phyloP scores from a whole-genome alignment of 2,888 invertebrate genomes.

The Clitarchus hookeri region DNA sequence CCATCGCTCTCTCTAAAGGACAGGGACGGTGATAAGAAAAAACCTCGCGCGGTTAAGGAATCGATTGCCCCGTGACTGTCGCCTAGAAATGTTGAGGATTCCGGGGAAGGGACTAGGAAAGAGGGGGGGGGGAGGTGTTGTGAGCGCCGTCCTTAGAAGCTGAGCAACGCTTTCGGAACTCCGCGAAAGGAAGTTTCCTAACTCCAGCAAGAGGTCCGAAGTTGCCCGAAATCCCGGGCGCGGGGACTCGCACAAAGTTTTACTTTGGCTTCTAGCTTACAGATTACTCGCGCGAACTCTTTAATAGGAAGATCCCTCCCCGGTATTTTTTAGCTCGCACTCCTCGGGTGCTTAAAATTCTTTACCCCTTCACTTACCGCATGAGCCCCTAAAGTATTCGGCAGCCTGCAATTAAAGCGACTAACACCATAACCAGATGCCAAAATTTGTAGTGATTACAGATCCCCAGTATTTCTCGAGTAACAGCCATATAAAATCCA shows the following conservation, averaged over 20 bases:
- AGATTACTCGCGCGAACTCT: slow-evolving; percentile 2
- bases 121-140: background rate
- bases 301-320: background rate
- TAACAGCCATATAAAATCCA: no score
- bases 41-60: background rate
- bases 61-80: background rate
- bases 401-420: no score
- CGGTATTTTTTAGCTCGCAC: no score
- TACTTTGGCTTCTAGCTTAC: background rate
- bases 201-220: slow-evolving; percentile 3
- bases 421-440: no score
- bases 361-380: no score
- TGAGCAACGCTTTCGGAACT: background rate
- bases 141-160: background rate
- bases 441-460: no score
- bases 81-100: background rate
- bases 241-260: background rate
- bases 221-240: background rate
- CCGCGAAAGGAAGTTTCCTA: background rate
- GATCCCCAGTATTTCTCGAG: no score
- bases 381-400: no score
- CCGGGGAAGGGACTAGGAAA: background rate
- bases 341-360: no score
- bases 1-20: background rate
- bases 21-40: background rate